Evolutionary conservation across 2,113 vertebrate genomes (phyloP).

Genomic region (Diadophis punctatus): DNA sequence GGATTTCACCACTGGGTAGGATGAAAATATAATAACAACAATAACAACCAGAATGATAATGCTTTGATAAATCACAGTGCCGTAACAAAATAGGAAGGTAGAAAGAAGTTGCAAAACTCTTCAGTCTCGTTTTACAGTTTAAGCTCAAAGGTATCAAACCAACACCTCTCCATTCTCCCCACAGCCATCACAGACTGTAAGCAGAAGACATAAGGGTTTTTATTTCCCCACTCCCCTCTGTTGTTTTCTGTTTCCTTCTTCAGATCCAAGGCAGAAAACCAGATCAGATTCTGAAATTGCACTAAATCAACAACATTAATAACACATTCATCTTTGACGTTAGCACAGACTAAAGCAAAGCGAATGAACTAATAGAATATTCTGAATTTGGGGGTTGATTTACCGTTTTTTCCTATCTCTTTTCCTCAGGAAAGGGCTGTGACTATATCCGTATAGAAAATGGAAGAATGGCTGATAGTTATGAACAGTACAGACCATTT

Average conservation of each 20-base stretch:
- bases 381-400: not conserved
- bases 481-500: rapidly evolving
- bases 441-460: not conserved
- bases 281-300: not conserved
- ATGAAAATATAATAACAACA: no score
- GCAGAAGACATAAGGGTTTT: no score
- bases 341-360: not conserved
- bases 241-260: not conserved
- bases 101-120: no score
- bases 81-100: no score
- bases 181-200: no score
- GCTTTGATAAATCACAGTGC: no score
- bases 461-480: rapidly evolving
- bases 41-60: no score
- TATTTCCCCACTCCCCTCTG: no score
- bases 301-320: not conserved
- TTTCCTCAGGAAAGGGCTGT: not conserved
- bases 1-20: no score
- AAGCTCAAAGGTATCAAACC: no score
- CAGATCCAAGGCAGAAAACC: not conserved
- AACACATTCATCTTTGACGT: not conserved
- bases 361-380: not conserved
- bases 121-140: no score
- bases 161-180: no score
- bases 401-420: not conserved